These are phyloP conservation scores for Sebastes oblongus DNA, from an alignment of 2,797 vertebrate species.

Conservation along the genomic window DNA sequence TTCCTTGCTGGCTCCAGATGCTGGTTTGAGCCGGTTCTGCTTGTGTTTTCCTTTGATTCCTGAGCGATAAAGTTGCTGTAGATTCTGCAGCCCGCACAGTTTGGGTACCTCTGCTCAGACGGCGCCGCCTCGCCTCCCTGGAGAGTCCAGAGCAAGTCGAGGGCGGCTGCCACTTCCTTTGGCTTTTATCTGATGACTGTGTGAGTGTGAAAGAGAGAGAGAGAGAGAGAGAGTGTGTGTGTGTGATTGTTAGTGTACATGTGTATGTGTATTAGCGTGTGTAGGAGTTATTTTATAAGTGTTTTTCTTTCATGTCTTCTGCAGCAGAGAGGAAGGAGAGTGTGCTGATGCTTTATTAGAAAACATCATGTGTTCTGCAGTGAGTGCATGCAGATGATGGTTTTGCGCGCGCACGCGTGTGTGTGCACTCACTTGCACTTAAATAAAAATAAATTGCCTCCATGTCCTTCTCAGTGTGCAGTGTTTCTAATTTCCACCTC, in stretches of 20 bases:
- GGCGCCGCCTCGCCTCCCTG: slow-evolving; percentile 68
- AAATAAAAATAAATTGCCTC: slow-evolving; percentile 26
- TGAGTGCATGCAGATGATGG: not conserved
- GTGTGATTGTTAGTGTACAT: slow-evolving; percentile 26
- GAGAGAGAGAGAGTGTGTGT: slow-evolving; percentile 8
- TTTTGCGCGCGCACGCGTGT: not conserved
- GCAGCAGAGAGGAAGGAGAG: slow-evolving; percentile 16
- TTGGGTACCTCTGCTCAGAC: slow-evolving; percentile 68
- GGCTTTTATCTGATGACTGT: slow-evolving; percentile 74
- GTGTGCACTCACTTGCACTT: not conserved
- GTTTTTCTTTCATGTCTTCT: slow-evolving; percentile 50
- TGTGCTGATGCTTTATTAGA: slow-evolving; percentile 3
- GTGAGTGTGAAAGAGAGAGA: slow-evolving; percentile 50
- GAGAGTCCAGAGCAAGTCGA: slow-evolving; percentile 70
- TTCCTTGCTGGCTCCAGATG: slow-evolving; percentile 3
- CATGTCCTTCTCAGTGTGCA: not conserved
- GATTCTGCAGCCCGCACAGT: slow-evolving; percentile 44
- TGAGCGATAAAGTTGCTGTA: slow-evolving; percentile 44
- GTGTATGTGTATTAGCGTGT: slow-evolving; percentile 20
- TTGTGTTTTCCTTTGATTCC: slow-evolving; percentile 50
- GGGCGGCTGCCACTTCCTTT: slow-evolving; percentile 76
- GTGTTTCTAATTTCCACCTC: slow-evolving; percentile 28
- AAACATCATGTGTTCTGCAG: slow-evolving; percentile 6
- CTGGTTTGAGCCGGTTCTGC: slow-evolving; percentile 32
- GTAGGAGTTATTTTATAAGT: slow-evolving; percentile 60